These are phyloP conservation scores for Sialia sialis DNA, from an alignment of 2,113 vertebrate genomes.

Conservation along the genomic window DNA sequence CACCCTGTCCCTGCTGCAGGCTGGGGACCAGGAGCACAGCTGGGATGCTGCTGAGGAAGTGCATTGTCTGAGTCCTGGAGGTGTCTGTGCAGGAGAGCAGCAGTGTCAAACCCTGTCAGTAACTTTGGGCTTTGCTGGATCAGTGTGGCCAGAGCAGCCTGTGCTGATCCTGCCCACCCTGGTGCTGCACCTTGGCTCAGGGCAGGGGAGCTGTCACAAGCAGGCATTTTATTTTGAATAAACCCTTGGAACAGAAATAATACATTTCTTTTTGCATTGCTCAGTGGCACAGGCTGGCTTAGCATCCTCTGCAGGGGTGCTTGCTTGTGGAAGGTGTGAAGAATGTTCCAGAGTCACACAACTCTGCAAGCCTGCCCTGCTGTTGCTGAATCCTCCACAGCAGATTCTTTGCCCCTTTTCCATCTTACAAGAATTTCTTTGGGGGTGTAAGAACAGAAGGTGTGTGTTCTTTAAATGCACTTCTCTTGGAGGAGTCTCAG, in stretches of 20 bases:
- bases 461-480: background rate
- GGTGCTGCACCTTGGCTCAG: background rate
- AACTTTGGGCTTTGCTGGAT: background rate
- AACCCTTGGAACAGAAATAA: background rate
- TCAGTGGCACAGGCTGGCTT: background rate
- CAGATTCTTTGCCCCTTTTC: background rate
- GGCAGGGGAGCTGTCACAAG: background rate
- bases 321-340: background rate
- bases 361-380: background rate
- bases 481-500: background rate
- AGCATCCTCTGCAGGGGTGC: background rate
- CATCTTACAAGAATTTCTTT: background rate
- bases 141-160: background rate
- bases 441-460: background rate
- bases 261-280: rapidly evolving
- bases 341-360: rapidly evolving
- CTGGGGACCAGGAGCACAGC: background rate
- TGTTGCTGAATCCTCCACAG: background rate
- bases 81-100: background rate
- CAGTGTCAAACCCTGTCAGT: background rate
- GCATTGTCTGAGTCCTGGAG: background rate
- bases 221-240: background rate
- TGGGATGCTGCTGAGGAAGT: background rate
- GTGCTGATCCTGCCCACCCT: background rate
- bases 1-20: background rate